Evolutionary conservation across 2,888 invertebrate genomes (phyloP), one percentile per base, ranked within the genome.

Genomic region (Phaonia tiefii): DNA sequence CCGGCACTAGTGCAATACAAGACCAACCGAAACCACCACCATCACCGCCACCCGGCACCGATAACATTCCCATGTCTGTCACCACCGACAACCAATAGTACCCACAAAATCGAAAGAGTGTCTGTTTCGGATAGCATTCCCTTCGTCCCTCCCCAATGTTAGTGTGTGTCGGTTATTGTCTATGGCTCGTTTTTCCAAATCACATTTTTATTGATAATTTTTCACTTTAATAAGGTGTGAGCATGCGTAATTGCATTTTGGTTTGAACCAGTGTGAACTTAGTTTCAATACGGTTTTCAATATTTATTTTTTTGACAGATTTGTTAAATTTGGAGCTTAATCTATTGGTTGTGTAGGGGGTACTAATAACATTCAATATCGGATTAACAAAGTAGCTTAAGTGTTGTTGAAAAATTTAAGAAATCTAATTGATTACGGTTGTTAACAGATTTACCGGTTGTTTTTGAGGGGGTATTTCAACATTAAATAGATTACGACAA

Each of bases 151-250:
- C 31, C 39, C 20, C 5, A 39, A 39, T 60, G 8, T n/a, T n/a
- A n/a, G n/a, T 54, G 17, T 25, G 42, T 42, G 31, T 42, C 5
- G 39, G 63, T 63, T 11, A 17, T 54, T 22, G 3, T 54, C 54
- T 2, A 22, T 15, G 39, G 20, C 42, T 37, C 17, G 22, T 7
- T 15, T 63, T 63, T 42, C 42, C 22, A 63, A 54, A 22, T 42
- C 20, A 17, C 22, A 17, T 31, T 49, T 37, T 60, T 69, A 51
- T 73, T 79, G 56, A 66, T 69, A 5, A 26, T 67, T 72, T 72
- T 63, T 65, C 69, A 49, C 63, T 67, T 73, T 76, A 75, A 72
- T 72, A 72, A 66, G 74, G 76, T 77, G 80, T 74, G 77, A 74
- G 76, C 73, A 77, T 74, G 80, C 76, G 73, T 70, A 70, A 70